Evolutionary conservation across 92 coral and sea anemone species (phyloP), one percentile per base, ranked within the genome.

Genomic region (Phymanthus crucifer): DNA sequence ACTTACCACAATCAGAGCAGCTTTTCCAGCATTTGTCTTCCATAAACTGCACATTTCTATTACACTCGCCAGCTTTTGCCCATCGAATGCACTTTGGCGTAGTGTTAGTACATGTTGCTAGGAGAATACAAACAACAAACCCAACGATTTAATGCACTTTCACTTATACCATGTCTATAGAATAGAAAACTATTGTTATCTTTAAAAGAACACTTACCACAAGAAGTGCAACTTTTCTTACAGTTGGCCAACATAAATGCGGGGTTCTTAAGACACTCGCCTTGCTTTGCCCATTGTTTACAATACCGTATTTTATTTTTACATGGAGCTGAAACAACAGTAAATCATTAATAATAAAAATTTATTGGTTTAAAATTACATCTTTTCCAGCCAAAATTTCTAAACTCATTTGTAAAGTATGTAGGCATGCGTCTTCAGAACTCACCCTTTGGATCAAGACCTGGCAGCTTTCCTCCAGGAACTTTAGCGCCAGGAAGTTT

Each of bases 1-100:
- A 46, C 91, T 75, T 43, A 88, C 92, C 92, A 77, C 92, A 88
- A 11, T 71, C 84, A 50, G 92, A 88, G 75, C 92, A 88, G 67
- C 89, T 84, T 72, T 81, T 77, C 92, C 92, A 88, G 73, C 92
- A 88, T 47, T 71, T 88, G 6, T 84, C 66, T 32, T 83, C 88
- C 92, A 88, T 88, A 36, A 80, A 88, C 48, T 80, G 79, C 34
- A 82, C 66, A 54, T 85, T 88, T 43, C 77, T 80, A 5, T 61
- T 38, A 38, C 92, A 88, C 78, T 81, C 86, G 10, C 89, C 92
- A 61, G 80, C 71, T 47, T 88, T 88, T 12, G 89, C 80, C 92
- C 92, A 88, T 33, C 50, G 78, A 8, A 56, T 43, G 33, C 92
- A 88, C 77, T 66, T 64, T 46, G 58, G 65, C 6, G 83, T 70